Conservation (phyloP, 2,797 vertebrate genomes). For the Balearica regulorum region DNA sequence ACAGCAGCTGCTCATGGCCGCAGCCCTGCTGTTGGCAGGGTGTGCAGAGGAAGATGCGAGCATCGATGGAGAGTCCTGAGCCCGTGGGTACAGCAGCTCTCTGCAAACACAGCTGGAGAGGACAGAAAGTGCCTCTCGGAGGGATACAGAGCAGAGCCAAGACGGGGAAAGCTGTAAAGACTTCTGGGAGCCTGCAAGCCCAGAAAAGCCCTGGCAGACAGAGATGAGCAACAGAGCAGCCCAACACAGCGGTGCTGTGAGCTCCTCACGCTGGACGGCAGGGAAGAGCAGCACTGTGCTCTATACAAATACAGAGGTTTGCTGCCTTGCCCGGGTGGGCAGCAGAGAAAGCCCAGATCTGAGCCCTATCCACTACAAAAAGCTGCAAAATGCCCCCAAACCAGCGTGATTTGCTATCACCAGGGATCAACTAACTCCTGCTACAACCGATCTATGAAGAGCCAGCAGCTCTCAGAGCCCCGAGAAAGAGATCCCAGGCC, state of each 20-base stretch:
- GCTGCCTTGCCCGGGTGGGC: background rate
- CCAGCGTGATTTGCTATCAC: background rate
- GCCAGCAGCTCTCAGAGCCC: background rate
- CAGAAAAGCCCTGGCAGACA: background rate
- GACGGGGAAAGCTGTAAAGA: background rate
- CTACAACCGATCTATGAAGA: background rate
- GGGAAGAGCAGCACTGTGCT: background rate
- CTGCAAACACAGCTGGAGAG: too few relatives aligned
- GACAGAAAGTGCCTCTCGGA: background rate
- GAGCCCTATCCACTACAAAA: background rate
- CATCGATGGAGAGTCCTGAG: background rate
- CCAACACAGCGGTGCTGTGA: background rate
- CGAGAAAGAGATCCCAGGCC: fast-evolving
- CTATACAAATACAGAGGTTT: background rate
- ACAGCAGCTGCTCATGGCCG: background rate
- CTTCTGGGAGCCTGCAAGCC: background rate
- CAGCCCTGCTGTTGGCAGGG: background rate
- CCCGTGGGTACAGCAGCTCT: too few relatives aligned
- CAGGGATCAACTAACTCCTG: too few relatives aligned
- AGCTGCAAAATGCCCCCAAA: background rate
- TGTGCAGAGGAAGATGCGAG: background rate
- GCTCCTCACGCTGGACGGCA: fast-evolving
- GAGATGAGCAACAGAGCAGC: background rate
- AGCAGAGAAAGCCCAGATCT: background rate
- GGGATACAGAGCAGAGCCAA: background rate